Conservation (phyloP, 2,113 vertebrate species). For the Cavia aperea region DNA sequence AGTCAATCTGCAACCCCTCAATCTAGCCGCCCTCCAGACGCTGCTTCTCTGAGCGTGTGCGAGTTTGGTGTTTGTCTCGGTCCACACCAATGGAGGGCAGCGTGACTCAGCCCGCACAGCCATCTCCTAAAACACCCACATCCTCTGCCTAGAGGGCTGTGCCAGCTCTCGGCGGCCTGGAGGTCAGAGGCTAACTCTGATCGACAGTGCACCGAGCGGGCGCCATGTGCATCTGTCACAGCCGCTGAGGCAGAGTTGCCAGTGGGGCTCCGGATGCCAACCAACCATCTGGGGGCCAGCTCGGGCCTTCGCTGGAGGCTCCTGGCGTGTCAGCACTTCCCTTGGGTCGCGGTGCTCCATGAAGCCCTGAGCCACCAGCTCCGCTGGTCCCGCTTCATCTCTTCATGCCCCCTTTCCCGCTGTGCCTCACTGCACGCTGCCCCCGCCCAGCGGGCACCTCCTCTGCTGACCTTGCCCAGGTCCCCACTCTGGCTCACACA, state of each 20-base stretch:
- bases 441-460: accelerated
- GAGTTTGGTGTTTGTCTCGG: neutral
- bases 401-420: neutral
- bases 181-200: neutral
- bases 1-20: neutral
- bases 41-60: neutral
- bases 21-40: neutral
- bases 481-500: neutral
- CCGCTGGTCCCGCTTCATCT: neutral
- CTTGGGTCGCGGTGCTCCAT: neutral
- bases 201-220: neutral
- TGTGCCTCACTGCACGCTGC: neutral
- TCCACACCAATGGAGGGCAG: neutral
- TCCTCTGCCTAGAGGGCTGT: neutral
- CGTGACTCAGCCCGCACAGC: neutral
- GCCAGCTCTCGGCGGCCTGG: neutral
- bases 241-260: neutral
- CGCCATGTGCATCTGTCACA: neutral
- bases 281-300: neutral
- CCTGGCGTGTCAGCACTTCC: neutral
- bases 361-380: neutral
- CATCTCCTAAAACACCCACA: neutral
- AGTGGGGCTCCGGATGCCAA: neutral
- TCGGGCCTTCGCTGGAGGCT: neutral
- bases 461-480: neutral